Conservation (phyloP, 2,113 vertebrate species). For the Carollia perspicillata region DNA sequence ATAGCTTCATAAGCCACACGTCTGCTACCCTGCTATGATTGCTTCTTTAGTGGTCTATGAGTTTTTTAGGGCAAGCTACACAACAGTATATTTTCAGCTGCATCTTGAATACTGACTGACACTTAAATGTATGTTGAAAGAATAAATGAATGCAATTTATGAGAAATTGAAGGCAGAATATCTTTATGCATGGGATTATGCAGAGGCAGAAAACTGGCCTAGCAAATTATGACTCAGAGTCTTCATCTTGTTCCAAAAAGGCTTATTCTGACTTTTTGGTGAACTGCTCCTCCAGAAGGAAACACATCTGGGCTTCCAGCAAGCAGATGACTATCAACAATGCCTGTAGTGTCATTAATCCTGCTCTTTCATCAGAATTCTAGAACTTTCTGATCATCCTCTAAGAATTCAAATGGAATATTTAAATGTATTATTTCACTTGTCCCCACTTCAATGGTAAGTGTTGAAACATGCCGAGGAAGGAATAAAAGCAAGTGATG, state of each 20-base stretch:
- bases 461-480: neutral
- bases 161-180: neutral
- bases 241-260: neutral
- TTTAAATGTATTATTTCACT: neutral
- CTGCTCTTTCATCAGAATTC: neutral
- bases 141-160: neutral
- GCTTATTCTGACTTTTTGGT: neutral
- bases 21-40: neutral
- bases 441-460: neutral
- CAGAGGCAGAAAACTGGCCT: slow-evolving; percentile 5
- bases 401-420: neutral
- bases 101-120: neutral
- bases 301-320: neutral
- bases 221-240: neutral
- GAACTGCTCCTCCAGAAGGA: neutral
- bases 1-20: neutral
- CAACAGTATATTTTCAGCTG: neutral
- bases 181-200: neutral
- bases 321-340: neutral
- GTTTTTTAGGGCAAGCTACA: neutral
- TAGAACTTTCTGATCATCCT: neutral
- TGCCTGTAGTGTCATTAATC: neutral
- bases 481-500: neutral
- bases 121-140: neutral
- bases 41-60: neutral